Evolutionary conservation across 2,113 vertebrate species (phyloP).

Genomic region (Epinephelus fuscoguttatus): DNA sequence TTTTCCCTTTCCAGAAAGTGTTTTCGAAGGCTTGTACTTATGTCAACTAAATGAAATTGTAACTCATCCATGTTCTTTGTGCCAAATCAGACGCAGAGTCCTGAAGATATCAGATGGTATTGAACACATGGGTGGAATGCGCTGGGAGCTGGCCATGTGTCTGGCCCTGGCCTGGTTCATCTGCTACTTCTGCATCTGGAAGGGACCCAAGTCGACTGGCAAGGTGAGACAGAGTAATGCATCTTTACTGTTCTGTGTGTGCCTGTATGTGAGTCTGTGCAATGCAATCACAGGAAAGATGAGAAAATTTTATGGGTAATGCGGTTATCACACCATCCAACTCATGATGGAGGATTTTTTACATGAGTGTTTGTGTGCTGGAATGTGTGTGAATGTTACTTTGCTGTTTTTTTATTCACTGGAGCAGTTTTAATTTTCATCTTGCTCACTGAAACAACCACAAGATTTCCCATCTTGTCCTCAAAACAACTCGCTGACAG

Average conservation of each 20-base stretch:
- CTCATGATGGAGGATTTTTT: neutral
- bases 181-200: constrained; percentile 99
- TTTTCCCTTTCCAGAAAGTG: neutral
- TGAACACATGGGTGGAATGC: constrained; percentile 93
- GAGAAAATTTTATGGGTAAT: neutral
- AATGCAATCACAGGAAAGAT: neutral
- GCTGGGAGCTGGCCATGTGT: constrained; percentile 97
- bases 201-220: constrained; percentile 98
- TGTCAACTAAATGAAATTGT: constrained; percentile 11
- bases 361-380: neutral
- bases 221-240: constrained; percentile 87
- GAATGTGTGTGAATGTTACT: neutral
- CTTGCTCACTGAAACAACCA: neutral
- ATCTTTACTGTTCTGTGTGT: constrained; percentile 18
- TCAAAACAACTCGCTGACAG: constrained; percentile 36
- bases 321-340: neutral
- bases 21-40: neutral
- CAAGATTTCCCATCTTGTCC: constrained; percentile 8
- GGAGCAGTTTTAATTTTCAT: constrained; percentile 5
- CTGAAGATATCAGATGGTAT: constrained; percentile 95
- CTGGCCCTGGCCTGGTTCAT: constrained; percentile 97
- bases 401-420: neutral
- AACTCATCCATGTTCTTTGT: constrained; percentile 31
- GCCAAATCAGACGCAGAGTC: constrained; percentile 89
- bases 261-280: neutral